Percentiles rank a stretch among this genome's conserved stretches.
These are phyloP conservation scores for Corythornis cristatus DNA, from an alignment of 2,113 vertebrate genomes.

Conservation along the genomic window DNA sequence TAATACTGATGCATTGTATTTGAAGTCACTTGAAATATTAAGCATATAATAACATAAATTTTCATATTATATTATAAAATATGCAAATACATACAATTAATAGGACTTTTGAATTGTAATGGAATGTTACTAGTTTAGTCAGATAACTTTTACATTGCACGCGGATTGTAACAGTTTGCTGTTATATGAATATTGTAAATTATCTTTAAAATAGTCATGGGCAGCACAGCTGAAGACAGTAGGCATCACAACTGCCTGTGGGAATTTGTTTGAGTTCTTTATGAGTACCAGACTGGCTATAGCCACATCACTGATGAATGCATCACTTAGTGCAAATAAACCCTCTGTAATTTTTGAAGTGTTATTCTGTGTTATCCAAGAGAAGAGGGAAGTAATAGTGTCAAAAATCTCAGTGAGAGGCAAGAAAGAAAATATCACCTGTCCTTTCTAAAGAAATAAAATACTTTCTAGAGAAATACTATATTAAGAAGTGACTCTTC, in stretches of 20 bases:
- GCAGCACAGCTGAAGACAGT: neutral
- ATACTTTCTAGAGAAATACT: neutral
- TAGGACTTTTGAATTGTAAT: neutral
- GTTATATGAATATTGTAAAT: neutral
- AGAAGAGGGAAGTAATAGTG: neutral
- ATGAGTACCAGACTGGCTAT: neutral
- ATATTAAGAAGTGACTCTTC: neutral
- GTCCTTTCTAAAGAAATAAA: neutral
- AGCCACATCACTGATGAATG: neutral
- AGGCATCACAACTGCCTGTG: neutral
- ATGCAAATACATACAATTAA: neutral
- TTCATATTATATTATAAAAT: neutral
- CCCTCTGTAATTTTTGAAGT: neutral
- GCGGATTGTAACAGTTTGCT: slow-evolving; percentile 17
- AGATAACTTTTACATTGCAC: neutral
- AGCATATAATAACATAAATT: neutral
- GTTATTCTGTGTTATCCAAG: neutral
- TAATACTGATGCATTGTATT: neutral
- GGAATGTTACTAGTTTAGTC: slow-evolving; percentile 6
- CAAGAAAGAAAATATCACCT: neutral
- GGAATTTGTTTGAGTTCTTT: neutral
- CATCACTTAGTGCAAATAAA: neutral
- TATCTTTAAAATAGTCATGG: neutral
- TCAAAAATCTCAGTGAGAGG: neutral
- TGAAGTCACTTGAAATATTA: slow-evolving; percentile 40